Conservation (phyloP, 2,888 invertebrate species). For the Flexamia atlantica region DNA sequence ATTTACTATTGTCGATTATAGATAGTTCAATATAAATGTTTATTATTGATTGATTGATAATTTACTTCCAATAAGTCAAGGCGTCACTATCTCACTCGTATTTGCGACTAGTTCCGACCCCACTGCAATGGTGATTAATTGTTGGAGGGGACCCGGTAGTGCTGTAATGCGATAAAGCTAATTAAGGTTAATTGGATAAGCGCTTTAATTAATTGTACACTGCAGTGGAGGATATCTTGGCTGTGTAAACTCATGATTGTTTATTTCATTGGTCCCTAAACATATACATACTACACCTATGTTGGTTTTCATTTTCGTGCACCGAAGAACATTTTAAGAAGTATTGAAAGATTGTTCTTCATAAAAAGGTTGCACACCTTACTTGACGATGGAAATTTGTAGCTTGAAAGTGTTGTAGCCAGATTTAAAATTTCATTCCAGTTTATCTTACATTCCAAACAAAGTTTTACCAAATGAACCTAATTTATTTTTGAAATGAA, state of each 20-base stretch:
- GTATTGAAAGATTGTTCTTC: background rate
- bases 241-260: background rate
- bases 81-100: no score
- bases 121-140: constrained; percentile 21
- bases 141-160: constrained; percentile 27
- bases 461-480: no score
- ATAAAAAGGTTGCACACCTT: no score
- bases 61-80: no score
- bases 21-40: no score
- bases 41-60: no score
- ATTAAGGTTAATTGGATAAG: constrained; percentile 46
- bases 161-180: constrained; percentile 43
- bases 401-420: no score
- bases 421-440: no score
- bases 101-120: background rate
- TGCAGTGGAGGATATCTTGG: constrained; percentile 15
- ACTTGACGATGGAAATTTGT: no score
- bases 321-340: background rate
- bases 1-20: no score
- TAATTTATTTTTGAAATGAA: no score
- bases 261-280: background rate
- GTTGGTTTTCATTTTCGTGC: background rate
- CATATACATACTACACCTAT: background rate
- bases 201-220: constrained; percentile 38
- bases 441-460: no score